Base-by-base conservation (phyloP, 2,888 invertebrate genomes). In the Rotaria sp. region DNA sequence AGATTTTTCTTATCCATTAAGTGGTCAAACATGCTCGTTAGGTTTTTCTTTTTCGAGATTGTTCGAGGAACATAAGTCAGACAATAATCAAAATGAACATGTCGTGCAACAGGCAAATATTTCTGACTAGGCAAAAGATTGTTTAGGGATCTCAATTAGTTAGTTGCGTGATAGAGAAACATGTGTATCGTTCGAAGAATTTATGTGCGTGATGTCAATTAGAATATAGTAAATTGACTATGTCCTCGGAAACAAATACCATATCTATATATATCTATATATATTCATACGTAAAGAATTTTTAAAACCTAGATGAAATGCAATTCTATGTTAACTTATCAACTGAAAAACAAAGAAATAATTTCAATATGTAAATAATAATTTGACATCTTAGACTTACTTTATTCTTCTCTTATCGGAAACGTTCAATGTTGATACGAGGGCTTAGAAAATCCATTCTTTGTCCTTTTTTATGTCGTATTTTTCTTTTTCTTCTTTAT, bases 191-290 rank as follows among this genome's bases (percentile, higher is more conserved):
- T 67, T 67, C 67, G 67, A 67, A 35, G 21, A 35, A 35, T 35
- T 67, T 67, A 67, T 67, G 67, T 67, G 67, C 67, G 67, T 67
- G 67, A 67, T 35, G 67, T 35, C 67, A 67, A 67, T 67, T 67
- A 67, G 67, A 67, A 35, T 67, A 35, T 35, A 67, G 67, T 35
- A 35, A 67, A 30, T 35, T 35, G 30, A 59, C 59, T 59, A 38
- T 21, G 67, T 35, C 35, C 26, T 35, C 21, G 30, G 21, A 67
- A 30, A 35, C 35, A 67, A 38, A 35, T 67, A 67, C 3, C 21
- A 21, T 67, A 18, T 55, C 0, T 55, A 55, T 26, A 55, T 55
- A 24, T 35, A 35, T 67, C 3, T 35, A 38, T 18, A 30, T 13
- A 18, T 18, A 50, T 50, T 50, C 50, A 50, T 18, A 18, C 15